A percentile compares a stretch with the other conserved stretches of the same genome.
Evolutionary conservation across 1,140 invertebrate species (phyloP).

Genomic region (Zaprionus gabonicus): DNA sequence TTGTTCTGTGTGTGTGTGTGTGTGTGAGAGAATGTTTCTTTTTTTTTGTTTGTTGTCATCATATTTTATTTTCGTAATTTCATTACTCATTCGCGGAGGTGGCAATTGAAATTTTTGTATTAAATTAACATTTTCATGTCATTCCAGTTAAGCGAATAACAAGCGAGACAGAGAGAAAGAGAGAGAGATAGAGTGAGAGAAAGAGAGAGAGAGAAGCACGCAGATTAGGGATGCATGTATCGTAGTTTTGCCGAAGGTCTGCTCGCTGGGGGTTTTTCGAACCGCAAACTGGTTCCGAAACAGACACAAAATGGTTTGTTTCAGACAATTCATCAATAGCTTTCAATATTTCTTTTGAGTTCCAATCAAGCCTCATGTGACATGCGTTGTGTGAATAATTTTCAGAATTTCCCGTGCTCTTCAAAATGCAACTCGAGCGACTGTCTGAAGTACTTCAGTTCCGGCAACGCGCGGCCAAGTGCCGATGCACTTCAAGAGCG

Average conservation of each 20-base stretch:
- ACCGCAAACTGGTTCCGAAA: background rate
- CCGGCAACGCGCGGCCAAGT: constrained; percentile 26
- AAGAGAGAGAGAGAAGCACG: background rate
- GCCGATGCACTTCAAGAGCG: constrained; percentile 18
- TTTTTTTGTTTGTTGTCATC: constrained; percentile 21
- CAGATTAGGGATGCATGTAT: background rate
- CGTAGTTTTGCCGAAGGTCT: background rate
- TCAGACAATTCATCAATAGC: background rate
- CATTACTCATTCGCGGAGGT: constrained; percentile 26
- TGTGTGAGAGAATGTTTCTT: constrained; percentile 24
- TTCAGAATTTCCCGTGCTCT: background rate
- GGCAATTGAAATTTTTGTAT: constrained; percentile 15
- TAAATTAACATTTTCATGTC: constrained; percentile 40
- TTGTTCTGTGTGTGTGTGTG: constrained; percentile 29
- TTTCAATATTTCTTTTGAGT: background rate
- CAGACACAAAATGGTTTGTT: background rate
- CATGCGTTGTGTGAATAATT: background rate
- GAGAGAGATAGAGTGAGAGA: too few species aligned
- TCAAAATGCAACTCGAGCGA: background rate
- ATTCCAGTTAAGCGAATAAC: constrained; percentile 5
- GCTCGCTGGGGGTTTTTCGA: background rate
- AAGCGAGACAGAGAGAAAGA: background rate
- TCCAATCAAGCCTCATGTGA: background rate
- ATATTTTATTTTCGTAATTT: constrained; percentile 32
- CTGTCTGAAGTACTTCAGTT: constrained; percentile 14